These are phyloP conservation scores for Serrognathus titanus DNA, from an alignment of 2,888 invertebrate genomes.

Conservation along the genomic window DNA sequence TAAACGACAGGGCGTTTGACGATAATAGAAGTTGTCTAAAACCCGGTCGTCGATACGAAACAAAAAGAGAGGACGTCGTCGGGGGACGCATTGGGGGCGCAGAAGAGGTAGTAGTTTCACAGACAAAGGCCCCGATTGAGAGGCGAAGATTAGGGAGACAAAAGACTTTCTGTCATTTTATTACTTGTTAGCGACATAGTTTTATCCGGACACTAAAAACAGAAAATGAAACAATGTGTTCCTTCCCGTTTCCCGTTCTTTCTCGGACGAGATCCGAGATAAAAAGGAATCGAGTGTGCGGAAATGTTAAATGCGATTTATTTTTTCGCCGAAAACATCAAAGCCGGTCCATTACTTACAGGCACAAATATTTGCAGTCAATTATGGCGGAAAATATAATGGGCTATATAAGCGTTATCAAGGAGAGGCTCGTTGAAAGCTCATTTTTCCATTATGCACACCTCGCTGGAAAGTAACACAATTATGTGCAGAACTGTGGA, in stretches of 20 bases:
- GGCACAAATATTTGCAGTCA: not conserved
- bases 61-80: not conserved
- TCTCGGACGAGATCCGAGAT: no score
- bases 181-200: slow-evolving; percentile 10
- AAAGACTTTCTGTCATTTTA: slow-evolving; percentile 11
- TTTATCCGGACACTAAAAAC: not conserved
- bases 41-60: not conserved
- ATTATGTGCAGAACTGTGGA: not conserved
- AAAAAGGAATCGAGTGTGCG: no score
- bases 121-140: slow-evolving; percentile 12
- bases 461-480: not conserved
- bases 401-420: not conserved
- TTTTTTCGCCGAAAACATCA: no score
- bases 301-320: no score
- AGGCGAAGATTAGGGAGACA: slow-evolving; percentile 14
- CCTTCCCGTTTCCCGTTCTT: not conserved
- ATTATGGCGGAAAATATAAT: not conserved
- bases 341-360: not conserved
- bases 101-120: not conserved
- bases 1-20: slow-evolving; percentile 1
- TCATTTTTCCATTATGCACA: not conserved
- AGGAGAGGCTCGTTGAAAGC: not conserved
- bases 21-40: slow-evolving; percentile 1
- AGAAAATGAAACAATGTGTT: not conserved
- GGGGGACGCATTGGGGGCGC: not conserved